Evolutionary conservation across 1,140 invertebrate genomes (phyloP).

Genomic region (Neodiprion fabricii): DNA sequence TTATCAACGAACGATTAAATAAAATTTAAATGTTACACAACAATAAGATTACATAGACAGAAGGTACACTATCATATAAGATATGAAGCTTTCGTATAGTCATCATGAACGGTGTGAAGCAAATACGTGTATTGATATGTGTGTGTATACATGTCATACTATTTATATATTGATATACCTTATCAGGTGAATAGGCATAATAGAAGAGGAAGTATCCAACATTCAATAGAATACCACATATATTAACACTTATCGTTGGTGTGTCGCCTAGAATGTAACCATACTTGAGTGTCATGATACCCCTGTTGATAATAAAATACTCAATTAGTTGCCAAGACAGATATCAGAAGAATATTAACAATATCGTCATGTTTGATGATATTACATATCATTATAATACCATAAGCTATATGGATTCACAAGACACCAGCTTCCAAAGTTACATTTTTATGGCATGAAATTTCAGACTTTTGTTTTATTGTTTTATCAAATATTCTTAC

Average conservation of each 20-base stretch:
- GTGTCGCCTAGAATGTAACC: slow-evolving; percentile 72
- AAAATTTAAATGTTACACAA: slow-evolving; percentile 6
- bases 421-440: slow-evolving; percentile 18
- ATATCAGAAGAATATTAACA: neutral
- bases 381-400: slow-evolving; percentile 10
- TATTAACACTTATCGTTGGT: slow-evolving; percentile 77
- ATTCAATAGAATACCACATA: slow-evolving; percentile 73
- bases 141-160: too few relatives aligned
- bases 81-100: slow-evolving; percentile 19
- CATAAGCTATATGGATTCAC: slow-evolving; percentile 22
- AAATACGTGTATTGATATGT: too few relatives aligned
- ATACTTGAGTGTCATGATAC: slow-evolving; percentile 74
- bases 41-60: slow-evolving; percentile 16
- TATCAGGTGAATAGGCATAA: slow-evolving; percentile 67
- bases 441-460: slow-evolving; percentile 11
- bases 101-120: neutral
- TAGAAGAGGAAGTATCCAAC: slow-evolving; percentile 69
- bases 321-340: too few relatives aligned
- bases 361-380: slow-evolving; percentile 25
- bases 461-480: neutral
- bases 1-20: neutral
- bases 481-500: slow-evolving; percentile 62
- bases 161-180: slow-evolving; percentile 45
- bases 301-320: slow-evolving; percentile 59
- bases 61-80: neutral